A percentile compares a stretch with the other conserved stretches of the same genome.
Conservation (phyloP, 2,888 invertebrate genomes). For the Oegoconia quadripuncta region DNA sequence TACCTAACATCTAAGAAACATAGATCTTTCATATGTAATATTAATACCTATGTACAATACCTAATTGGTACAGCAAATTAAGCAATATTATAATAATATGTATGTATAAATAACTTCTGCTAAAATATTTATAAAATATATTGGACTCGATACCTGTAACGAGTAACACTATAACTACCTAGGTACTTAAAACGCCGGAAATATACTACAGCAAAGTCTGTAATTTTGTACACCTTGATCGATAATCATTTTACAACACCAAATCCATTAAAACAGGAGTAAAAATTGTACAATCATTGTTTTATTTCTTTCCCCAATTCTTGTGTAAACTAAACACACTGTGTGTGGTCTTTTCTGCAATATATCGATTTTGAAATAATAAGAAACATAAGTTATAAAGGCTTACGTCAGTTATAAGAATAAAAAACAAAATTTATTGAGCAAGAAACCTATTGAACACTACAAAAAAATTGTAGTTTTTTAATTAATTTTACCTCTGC, state of each 20-base stretch:
- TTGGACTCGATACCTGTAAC: conserved; percentile 50
- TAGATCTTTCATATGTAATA: conserved; percentile 41
- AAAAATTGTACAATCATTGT: conserved; percentile 44
- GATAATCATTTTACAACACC: conserved; percentile 70
- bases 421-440: no score
- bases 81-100: conserved; percentile 51
- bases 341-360: no score
- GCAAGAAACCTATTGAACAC: no score
- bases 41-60: conserved; percentile 48
- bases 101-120: conserved; percentile 50
- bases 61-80: conserved; percentile 56
- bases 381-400: no score
- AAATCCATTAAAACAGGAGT: conserved; percentile 67
- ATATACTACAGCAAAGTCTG: conserved; percentile 66
- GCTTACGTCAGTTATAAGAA: no score
- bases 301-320: conserved; percentile 38
- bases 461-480: no score
- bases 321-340: no score
- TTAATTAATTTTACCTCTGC: no score
- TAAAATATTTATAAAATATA: conserved; percentile 44
- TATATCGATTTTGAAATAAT: no score
- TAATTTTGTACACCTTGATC: conserved; percentile 75
- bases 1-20: conserved; percentile 39
- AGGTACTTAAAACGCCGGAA: conserved; percentile 55
- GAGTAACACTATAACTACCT: conserved; percentile 41